Base-by-base conservation (phyloP, 2,888 invertebrate species). In the Cyaniris semiargus region DNA sequence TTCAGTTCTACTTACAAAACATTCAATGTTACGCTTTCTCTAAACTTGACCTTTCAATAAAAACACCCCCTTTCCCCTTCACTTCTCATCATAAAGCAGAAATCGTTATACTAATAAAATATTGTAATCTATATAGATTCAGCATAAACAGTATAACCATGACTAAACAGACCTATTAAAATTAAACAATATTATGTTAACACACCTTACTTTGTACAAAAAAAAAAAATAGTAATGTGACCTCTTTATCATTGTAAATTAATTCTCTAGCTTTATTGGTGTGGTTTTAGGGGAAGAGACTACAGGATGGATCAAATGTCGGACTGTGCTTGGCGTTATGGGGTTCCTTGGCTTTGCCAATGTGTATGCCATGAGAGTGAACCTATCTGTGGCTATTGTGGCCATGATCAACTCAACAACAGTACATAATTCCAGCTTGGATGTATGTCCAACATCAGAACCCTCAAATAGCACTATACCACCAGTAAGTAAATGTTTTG, bases 311-410 rank as follows among this genome's bases (percentile, higher is more conserved):
- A 87, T 96, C 81, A 97, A 97, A 90, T 94, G 96, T 77, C 95
- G 98, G 56, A 96, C 97, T 84, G 95, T 97, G 4, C 94, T 98
- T 78, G 97, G 97, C 0, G 95, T 98, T 75, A 94, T 98, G 93
- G 97, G 97, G 21, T 98, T 98, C 86, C 93, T 98, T 76, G 98
- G 98, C 18, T 98, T 98, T 87, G 97, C 97, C 79, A 96, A 97
- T 86, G 97, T 98, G 4, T 98, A 98, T 89, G 97, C 98, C 0
- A 97, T 98, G 97, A 94, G 98, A 79, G 98, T 98, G 0, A 98
- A 98, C 89, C 94, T 99, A 53, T 98, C 98, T 0, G 97, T 99
- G 31, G 98, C 98, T 58, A 98, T 99, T 85, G 98, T 99, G 48
- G 98, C 98, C 48, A 99, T 99, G 99, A 97, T 97, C 66, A 97